Conservation (phyloP, 2,113 vertebrate species). For the Euleptes europaea region DNA sequence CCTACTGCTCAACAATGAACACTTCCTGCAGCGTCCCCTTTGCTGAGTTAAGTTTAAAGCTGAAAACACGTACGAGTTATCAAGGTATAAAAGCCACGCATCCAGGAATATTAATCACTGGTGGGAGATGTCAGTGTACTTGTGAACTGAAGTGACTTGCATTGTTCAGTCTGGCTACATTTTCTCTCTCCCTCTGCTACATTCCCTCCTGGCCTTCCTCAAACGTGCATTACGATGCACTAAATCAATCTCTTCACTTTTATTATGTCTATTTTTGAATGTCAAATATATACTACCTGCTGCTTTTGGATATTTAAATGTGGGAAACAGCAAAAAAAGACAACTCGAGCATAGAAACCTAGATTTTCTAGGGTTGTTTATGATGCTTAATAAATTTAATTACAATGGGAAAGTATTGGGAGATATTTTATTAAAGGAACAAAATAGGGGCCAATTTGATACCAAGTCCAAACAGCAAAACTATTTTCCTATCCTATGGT, state of each 20-base stretch:
- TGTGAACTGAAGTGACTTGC: slow-evolving; percentile 67
- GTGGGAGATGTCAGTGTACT: slow-evolving; percentile 54
- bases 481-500: slow-evolving; percentile 60
- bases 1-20: slow-evolving; percentile 50
- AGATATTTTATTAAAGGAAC: slow-evolving; percentile 62
- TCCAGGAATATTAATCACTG: slow-evolving; percentile 65
- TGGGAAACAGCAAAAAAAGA: slow-evolving; percentile 10
- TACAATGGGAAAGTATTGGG: slow-evolving; percentile 53
- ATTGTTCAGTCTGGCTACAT: slow-evolving; percentile 53
- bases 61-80: slow-evolving; percentile 67
- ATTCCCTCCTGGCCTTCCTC: neutral
- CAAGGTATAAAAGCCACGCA: slow-evolving; percentile 66
- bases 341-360: slow-evolving; percentile 35
- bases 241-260: slow-evolving; percentile 33
- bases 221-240: slow-evolving; percentile 23
- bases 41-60: slow-evolving; percentile 63
- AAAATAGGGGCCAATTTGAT: slow-evolving; percentile 41
- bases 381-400: slow-evolving; percentile 56
- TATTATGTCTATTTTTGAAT: slow-evolving; percentile 39
- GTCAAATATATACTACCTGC: slow-evolving; percentile 28
- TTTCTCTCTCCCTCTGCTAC: neutral
- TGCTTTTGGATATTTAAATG: slow-evolving; percentile 45
- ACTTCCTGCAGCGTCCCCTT: slow-evolving; percentile 59
- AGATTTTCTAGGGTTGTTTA: slow-evolving; percentile 58
- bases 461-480: slow-evolving; percentile 63